Percentiles rank a stretch among this genome's conserved stretches.
Conservation (phyloP, 1,140 invertebrate species). For the Steinernema khuongi region DNA sequence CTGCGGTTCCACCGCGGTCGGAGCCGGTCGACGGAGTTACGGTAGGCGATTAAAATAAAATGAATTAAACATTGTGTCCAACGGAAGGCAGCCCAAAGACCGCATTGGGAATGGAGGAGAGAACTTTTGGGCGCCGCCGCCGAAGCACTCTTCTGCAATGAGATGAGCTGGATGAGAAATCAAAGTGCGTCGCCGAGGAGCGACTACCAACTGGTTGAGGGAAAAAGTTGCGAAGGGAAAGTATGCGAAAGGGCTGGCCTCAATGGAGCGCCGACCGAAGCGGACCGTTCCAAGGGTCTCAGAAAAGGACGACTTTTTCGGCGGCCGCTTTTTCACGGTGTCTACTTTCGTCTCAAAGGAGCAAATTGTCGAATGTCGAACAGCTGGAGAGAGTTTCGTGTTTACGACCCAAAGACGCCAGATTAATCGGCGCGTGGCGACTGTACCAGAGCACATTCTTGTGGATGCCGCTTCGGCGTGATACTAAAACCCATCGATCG, state of each 20-base stretch:
- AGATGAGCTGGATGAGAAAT: neutral
- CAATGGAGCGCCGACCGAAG: neutral
- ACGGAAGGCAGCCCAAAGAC: neutral
- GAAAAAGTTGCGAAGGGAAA: neutral
- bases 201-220: neutral
- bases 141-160: neutral
- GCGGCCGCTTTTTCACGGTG: neutral
- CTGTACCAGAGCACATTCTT: neutral
- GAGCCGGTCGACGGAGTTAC: neutral
- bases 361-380: conserved; percentile 13
- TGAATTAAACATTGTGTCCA: conserved; percentile 5
- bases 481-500: neutral
- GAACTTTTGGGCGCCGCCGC: neutral
- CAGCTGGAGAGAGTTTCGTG: conserved; percentile 11
- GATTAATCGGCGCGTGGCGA: conserved; percentile 13
- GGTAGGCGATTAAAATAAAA: neutral
- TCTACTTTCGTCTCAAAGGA: neutral
- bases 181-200: neutral
- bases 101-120: neutral
- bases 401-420: conserved; percentile 14
- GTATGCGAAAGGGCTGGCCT: too few species aligned
- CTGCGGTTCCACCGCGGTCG: neutral
- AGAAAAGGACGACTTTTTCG: neutral
- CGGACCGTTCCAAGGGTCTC: neutral
- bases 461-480: neutral